These are phyloP conservation scores for Patella pellucida DNA, from an alignment of 2,888 invertebrate species.

Conservation along the genomic window DNA sequence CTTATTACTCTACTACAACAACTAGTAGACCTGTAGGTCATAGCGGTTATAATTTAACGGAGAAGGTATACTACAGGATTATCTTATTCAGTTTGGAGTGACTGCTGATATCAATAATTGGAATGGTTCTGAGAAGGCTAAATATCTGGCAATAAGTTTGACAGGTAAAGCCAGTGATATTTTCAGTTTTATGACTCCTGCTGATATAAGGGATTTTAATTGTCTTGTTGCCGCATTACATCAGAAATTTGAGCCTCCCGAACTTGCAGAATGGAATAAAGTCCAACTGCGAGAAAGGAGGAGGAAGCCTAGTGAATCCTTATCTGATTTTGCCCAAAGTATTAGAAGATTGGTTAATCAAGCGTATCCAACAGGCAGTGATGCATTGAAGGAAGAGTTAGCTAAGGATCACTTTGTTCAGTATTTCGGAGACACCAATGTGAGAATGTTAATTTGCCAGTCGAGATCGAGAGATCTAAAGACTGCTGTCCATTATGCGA, in stretches of 20 bases:
- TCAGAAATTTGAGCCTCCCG: not conserved
- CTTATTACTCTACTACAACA: too few species aligned
- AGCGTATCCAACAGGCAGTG: not conserved
- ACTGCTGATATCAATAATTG: not conserved
- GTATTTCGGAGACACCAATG: not conserved
- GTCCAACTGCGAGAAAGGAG: not conserved
- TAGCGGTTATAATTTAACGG: not conserved
- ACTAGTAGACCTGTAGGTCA: too few species aligned
- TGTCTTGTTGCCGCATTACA: not conserved
- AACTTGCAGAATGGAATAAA: not conserved
- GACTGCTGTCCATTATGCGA: not conserved
- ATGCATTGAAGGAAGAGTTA: not conserved
- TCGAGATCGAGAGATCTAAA: not conserved
- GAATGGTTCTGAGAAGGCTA: not conserved
- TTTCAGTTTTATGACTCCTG: not conserved
- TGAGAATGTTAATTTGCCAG: not conserved
- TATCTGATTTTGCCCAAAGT: not conserved
- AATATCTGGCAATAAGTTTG: not conserved
- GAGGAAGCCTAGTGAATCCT: not conserved
- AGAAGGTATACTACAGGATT: not conserved
- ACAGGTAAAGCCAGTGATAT: not conserved
- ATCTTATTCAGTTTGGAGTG: not conserved
- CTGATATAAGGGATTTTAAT: not conserved
- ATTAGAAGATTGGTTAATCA: not conserved
- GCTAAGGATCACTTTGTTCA: slow-evolving; percentile 1